A percentile compares a stretch with the other conserved stretches of the same genome.
Evolutionary conservation across 2,113 vertebrate genomes (phyloP).

Genomic region (Periophthalmus modestus): DNA sequence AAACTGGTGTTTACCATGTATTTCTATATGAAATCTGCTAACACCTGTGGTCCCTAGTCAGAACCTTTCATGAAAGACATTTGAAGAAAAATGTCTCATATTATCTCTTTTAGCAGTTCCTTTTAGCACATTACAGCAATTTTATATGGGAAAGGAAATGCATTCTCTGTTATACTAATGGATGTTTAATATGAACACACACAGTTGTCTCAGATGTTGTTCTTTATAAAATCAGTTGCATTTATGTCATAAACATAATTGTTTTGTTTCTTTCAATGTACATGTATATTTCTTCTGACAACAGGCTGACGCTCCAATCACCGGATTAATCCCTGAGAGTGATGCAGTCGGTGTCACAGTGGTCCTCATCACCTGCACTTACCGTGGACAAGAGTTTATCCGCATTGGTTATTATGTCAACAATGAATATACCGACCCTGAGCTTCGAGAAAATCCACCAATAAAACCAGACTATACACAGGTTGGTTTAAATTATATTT

Average conservation of each 20-base stretch:
- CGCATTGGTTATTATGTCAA: conserved; percentile 94
- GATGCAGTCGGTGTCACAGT: conserved; percentile 93
- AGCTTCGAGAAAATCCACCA: conserved; percentile 89
- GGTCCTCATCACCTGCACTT: conserved; percentile 91
- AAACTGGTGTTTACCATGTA: no score
- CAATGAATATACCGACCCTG: conserved; percentile 88
- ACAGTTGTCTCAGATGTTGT: no score
- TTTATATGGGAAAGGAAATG: no score
- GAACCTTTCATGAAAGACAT: no score
- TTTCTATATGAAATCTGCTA: no score
- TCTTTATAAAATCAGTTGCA: no score
- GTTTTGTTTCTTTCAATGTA: background rate
- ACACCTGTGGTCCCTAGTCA: no score
- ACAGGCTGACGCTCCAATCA: conserved; percentile 88
- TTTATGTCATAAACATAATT: background rate
- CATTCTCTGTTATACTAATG: no score
- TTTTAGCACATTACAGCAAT: no score
- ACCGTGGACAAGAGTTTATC: conserved; percentile 90
- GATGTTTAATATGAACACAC: no score
- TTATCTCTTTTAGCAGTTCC: no score
- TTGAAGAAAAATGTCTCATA: no score
- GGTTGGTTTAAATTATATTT: conserved; percentile 63
- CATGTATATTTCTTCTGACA: background rate
- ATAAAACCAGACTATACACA: conserved; percentile 87
- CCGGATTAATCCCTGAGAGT: conserved; percentile 86